These are phyloP conservation scores for Anthonomus grandis DNA, from an alignment of 1,140 invertebrate species.

Conservation along the genomic window DNA sequence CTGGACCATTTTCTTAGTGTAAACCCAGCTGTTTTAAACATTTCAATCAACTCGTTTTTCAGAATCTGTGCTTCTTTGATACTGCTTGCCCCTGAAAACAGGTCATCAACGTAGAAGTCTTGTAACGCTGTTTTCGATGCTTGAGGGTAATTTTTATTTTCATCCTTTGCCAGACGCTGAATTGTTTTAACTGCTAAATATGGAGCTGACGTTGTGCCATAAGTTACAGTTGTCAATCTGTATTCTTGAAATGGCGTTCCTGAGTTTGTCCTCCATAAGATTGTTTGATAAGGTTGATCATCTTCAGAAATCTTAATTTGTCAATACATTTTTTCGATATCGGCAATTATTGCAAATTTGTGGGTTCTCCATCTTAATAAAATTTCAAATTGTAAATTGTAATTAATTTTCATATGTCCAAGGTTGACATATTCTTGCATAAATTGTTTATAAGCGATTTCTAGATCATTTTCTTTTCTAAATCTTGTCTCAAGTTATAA, in stretches of 20 bases:
- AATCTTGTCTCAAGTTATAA: background rate
- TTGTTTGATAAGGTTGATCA: constrained; percentile 37
- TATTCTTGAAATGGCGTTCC: too few relatives aligned
- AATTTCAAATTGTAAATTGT: constrained; percentile 17
- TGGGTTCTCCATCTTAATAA: constrained; percentile 41
- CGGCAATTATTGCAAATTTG: constrained; percentile 42
- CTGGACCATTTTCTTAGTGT: constrained; percentile 37
- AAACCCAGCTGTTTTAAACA: constrained; percentile 33
- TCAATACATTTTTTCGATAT: constrained; percentile 49
- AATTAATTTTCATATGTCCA: constrained; percentile 34
- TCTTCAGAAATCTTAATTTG: constrained; percentile 37
- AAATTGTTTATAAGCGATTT: constrained; percentile 29
- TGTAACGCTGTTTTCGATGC: constrained; percentile 11
- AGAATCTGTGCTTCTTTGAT: constrained; percentile 34
- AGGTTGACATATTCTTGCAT: constrained; percentile 38
- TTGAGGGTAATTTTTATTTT: constrained; percentile 33
- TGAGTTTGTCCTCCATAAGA: constrained; percentile 39
- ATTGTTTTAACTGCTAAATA: constrained; percentile 41
- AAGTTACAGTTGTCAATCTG: constrained; percentile 41
- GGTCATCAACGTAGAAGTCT: constrained; percentile 48
- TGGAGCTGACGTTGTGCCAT: constrained; percentile 3
- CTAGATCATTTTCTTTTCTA: background rate
- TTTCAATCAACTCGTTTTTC: constrained; percentile 9
- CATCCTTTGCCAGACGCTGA: constrained; percentile 40
- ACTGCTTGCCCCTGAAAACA: constrained; percentile 37